Evolutionary conservation across 2,888 invertebrate genomes (phyloP).

Genomic region (Trissonchulus sp.): DNA sequence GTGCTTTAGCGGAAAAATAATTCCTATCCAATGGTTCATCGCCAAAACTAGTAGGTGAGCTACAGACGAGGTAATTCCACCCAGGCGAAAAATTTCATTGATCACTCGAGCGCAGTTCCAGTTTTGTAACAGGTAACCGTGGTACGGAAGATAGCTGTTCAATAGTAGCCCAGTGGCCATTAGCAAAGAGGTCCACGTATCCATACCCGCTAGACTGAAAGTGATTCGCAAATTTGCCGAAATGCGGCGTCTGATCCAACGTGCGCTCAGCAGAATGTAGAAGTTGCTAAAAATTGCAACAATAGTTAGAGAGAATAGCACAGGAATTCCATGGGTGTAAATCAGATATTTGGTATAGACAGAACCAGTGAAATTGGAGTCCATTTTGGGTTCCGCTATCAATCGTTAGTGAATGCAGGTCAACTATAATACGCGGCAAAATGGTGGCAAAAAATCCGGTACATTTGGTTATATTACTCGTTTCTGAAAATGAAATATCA

Average conservation of each 20-base stretch:
- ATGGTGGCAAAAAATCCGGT: no score
- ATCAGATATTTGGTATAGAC: no score
- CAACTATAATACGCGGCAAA: no score
- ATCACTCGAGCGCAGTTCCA: constrained; percentile 39
- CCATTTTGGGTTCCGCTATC: no score
- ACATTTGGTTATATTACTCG: no score
- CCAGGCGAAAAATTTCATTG: constrained; percentile 57
- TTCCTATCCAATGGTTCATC: constrained; percentile 65
- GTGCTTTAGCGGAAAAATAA: constrained; percentile 62
- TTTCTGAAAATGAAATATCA: no score
- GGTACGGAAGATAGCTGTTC: constrained; percentile 10
- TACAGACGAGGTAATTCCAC: constrained; percentile 62
- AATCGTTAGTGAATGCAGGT: no score
- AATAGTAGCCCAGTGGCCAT: constrained; percentile 1
- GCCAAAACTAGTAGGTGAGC: constrained; percentile 63
- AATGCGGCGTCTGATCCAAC: constrained; percentile 44
- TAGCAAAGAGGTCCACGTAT: constrained; percentile 35
- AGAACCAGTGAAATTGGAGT: no score
- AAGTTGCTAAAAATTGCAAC: background rate
- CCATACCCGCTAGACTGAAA: constrained; percentile 43
- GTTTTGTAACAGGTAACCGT: background rate
- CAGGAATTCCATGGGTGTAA: background rate
- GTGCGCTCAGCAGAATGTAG: constrained; percentile 41
- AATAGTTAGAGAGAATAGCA: background rate
- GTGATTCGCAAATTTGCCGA: constrained; percentile 46